Conservation (phyloP, 2,113 vertebrate species). For the Oriolus oriolus region DNA sequence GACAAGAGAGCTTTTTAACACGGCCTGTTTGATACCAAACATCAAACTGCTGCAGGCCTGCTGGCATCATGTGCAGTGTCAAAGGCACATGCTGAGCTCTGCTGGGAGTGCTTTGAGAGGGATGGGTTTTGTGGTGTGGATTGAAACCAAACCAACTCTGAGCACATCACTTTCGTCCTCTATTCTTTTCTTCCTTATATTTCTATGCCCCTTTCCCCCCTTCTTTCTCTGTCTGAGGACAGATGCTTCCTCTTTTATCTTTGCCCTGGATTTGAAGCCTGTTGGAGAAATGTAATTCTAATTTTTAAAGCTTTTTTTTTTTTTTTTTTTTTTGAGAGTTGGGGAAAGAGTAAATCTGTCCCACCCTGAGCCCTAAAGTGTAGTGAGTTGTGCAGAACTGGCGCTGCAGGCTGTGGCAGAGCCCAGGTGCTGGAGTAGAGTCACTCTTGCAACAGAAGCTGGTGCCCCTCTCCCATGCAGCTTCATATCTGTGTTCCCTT, state of each 20-base stretch:
- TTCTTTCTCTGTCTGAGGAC: not conserved
- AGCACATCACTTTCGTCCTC: not conserved
- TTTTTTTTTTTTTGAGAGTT: not conserved
- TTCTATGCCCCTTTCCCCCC: not conserved
- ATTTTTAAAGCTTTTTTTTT: not conserved
- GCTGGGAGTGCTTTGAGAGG: not conserved
- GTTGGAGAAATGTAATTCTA: not conserved
- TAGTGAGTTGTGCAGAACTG: not conserved
- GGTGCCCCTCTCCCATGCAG: not conserved
- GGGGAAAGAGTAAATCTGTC: not conserved
- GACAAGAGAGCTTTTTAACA: not conserved
- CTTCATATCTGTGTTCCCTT: rapidly evolving
- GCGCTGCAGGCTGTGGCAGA: not conserved
- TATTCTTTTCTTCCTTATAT: not conserved
- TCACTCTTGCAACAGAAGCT: not conserved
- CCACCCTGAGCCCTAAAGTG: not conserved
- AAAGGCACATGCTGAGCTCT: not conserved
- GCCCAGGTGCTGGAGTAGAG: not conserved
- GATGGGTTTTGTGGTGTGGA: not conserved
- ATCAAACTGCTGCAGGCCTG: not conserved
- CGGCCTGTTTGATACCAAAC: not conserved
- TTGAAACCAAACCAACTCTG: not conserved
- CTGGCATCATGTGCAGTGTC: not conserved
- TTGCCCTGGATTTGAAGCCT: not conserved
- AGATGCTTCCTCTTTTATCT: not conserved